These are phyloP conservation scores for Lycocerus yunnanus DNA, from an alignment of 2,888 invertebrate species.

Conservation along the genomic window DNA sequence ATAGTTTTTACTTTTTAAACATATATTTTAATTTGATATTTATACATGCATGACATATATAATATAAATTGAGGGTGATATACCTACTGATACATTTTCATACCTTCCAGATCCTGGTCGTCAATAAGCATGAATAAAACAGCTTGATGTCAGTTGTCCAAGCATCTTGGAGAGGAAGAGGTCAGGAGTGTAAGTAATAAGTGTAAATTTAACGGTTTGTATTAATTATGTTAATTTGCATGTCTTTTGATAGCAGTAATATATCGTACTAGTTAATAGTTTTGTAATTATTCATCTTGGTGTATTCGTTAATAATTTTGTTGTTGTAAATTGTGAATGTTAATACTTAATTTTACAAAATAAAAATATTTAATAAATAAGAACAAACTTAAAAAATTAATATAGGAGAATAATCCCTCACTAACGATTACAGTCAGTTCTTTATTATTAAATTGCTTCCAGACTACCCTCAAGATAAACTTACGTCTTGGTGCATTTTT, in stretches of 20 bases:
- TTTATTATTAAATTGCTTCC: background rate
- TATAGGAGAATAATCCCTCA: background rate
- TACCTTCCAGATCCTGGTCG: slow-evolving; percentile 24
- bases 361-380: slow-evolving; percentile 10
- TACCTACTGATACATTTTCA: slow-evolving; percentile 22
- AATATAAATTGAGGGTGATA: slow-evolving; percentile 4
- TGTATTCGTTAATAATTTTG: background rate
- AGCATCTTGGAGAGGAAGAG: slow-evolving; percentile 38
- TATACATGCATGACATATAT: slow-evolving; percentile 17
- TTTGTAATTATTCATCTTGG: slow-evolving; percentile 40
- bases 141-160: slow-evolving; percentile 27
- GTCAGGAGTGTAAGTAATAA: slow-evolving; percentile 33
- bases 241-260: slow-evolving; percentile 7
- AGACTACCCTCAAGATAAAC: slow-evolving; percentile 54
- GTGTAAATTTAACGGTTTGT: slow-evolving; percentile 41
- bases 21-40: background rate
- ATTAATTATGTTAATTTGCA: slow-evolving; percentile 26
- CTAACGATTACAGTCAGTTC: background rate
- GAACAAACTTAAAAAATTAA: background rate
- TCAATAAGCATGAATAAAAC: slow-evolving; percentile 22
- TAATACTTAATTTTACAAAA: slow-evolving; percentile 9
- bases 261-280: slow-evolving; percentile 47
- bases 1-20: background rate
- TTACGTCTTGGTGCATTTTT: slow-evolving; percentile 96
- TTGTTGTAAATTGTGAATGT: background rate